Evolutionary conservation across 2,888 invertebrate genomes (phyloP), one percentile per base, ranked within the genome.

Genomic region (Diachrysia chrysitis): DNA sequence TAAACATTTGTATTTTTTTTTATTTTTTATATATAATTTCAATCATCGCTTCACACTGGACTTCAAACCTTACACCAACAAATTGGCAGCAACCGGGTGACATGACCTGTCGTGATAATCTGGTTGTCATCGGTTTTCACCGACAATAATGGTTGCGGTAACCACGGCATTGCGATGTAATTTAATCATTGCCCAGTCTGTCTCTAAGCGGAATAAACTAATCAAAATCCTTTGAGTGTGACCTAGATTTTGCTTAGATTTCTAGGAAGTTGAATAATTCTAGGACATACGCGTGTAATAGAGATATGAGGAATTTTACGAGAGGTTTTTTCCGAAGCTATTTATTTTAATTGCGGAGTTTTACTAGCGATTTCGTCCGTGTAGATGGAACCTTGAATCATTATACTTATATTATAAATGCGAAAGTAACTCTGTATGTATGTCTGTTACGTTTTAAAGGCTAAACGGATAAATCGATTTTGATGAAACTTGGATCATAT

Each of bases 21-120:
- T n/a, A n/a, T n/a, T n/a, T n/a, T n/a, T n/a, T n/a, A n/a, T n/a
- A n/a, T n/a, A n/a, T 17, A 42, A 51, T 63, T n/a, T 56, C 19
- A 14, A 23, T 29, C 29, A 32, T 51, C 51, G 58, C 61, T 1
- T 16, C 19, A 2, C 51, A 58, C 62, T 70, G 65, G 59, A 42
- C n/a, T 16, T 14, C 16, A 5, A 37, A 32, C 58, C 56, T 56
- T 32, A 35, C n/a, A n/a, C 29, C 56, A 12, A 25, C 23, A 63
- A 73, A 73, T 69, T 64, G 59, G 17, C 46, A n/a, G 48, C 25
- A 37, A 58, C 57, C 55, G 25, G 42, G 29, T 23, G 58, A 37
- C 58, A 55, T 66, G 69, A 63, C 70, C 68, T 17, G 9, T 6
- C n/a, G 21, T 35, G 62, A 59, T 71, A 63, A 70, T 70, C 77